phyloP scores from a whole-genome alignment of 2,113 vertebrate genomes.

The Formicarius rufipectus region DNA sequence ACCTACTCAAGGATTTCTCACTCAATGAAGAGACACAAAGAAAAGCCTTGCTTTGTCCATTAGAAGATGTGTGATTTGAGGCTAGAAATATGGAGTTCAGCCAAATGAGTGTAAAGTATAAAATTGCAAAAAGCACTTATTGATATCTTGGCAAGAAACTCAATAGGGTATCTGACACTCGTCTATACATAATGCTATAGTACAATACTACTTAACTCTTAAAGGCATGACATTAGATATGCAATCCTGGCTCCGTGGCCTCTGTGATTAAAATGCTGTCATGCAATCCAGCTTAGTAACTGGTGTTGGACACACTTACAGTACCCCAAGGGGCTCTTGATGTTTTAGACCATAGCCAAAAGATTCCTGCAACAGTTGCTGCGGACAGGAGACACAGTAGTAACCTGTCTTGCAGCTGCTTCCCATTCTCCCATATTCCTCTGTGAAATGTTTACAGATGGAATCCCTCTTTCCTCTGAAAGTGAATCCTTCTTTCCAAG shows the following conservation, averaged over 20 bases:
- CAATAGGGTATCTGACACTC: neutral
- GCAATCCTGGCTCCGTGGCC: neutral
- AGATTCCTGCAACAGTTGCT: neutral
- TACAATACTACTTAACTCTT: neutral
- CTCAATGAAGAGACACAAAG: neutral
- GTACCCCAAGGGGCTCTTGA: neutral
- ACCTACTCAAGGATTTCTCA: neutral
- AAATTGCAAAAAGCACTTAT: neutral
- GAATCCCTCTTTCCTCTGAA: neutral
- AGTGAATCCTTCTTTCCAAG: neutral
- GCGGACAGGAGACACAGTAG: neutral
- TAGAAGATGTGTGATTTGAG: neutral
- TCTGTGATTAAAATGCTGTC: neutral
- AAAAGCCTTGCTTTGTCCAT: neutral
- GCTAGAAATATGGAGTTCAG: neutral
- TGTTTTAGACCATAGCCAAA: neutral
- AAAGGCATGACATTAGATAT: neutral
- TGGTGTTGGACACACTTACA: neutral
- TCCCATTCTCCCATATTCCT: neutral
- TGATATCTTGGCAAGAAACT: slow-evolving; percentile 14
- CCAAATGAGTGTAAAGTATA: neutral
- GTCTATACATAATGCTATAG: rapidly evolving
- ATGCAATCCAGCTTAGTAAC: neutral
- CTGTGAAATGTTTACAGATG: neutral
- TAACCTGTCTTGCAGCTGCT: neutral